Evolutionary conservation across 37 sponge, comb jelly and placozoan genomes (phyloP).

Genomic region (Bolinopsis microptera): DNA sequence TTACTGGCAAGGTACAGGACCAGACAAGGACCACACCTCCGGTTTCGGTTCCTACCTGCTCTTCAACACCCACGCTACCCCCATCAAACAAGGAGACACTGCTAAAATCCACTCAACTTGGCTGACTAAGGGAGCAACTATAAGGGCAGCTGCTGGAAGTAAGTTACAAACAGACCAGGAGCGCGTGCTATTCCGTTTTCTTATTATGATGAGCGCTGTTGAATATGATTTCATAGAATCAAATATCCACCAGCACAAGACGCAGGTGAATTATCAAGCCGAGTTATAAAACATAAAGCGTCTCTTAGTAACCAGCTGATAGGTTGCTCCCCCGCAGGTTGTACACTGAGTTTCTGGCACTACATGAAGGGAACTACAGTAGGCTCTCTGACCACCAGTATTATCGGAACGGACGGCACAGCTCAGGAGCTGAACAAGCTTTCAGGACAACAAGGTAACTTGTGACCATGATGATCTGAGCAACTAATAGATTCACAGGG

Average conservation of each 20-base stretch:
- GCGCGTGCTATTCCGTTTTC: too few species aligned
- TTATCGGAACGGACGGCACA: not conserved
- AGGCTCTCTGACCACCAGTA: not conserved
- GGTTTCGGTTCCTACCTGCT: slow-evolving; percentile 13
- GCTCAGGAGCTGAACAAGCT: not conserved
- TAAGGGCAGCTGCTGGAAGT: not conserved
- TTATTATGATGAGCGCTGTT: too few species aligned
- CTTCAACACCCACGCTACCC: not conserved
- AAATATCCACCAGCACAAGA: too few species aligned
- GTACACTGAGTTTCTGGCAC: not conserved
- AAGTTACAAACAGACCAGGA: not conserved
- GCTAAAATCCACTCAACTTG: slow-evolving; percentile 26
- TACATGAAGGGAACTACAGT: slow-evolving; percentile 17
- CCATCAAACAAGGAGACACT: not conserved
- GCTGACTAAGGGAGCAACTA: not conserved
- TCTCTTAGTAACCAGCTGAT: too few species aligned
- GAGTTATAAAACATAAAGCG: too few species aligned
- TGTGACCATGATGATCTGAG: not conserved
- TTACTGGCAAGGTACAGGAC: not conserved
- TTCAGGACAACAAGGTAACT: slow-evolving; percentile 28
- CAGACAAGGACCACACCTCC: not conserved
- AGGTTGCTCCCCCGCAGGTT: not conserved
- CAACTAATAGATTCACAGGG: not conserved
- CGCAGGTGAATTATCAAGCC: too few species aligned
- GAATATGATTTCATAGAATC: too few species aligned